Percentiles rank a stretch among this genome's conserved stretches.
Evolutionary conservation across 2,888 invertebrate genomes (phyloP).

Genomic region (Gymnosoma rotundatum): DNA sequence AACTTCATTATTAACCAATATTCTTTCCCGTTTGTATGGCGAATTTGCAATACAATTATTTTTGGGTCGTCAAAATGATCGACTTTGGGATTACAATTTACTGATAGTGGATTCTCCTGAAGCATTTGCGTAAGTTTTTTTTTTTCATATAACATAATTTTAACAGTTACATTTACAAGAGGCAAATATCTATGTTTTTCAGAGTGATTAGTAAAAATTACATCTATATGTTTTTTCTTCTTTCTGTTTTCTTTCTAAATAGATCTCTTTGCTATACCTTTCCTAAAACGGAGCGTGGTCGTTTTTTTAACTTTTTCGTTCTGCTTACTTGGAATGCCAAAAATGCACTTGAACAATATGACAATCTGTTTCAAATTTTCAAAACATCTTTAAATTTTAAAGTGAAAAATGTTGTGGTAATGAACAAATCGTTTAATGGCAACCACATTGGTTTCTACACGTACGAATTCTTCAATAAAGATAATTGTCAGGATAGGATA

Average conservation of each 20-base stretch:
- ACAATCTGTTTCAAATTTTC: slow-evolving; percentile 71
- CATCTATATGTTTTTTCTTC: not conserved
- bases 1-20: slow-evolving; percentile 67
- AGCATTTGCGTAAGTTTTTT: slow-evolving; percentile 74
- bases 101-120: slow-evolving; percentile 74
- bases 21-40: slow-evolving; percentile 69
- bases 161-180: too few relatives aligned
- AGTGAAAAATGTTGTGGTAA: slow-evolving; percentile 76
- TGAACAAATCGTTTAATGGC: slow-evolving; percentile 64
- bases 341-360: not conserved
- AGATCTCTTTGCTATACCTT: slow-evolving; percentile 71
- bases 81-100: slow-evolving; percentile 73
- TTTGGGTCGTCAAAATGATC: slow-evolving; percentile 66
- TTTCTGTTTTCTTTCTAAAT: not conserved
- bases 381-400: slow-evolving; percentile 67
- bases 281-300: slow-evolving; percentile 71
- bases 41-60: slow-evolving; percentile 73
- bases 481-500: slow-evolving; percentile 61
- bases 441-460: slow-evolving; percentile 67
- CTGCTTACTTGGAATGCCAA: slow-evolving; percentile 69
- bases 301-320: slow-evolving; percentile 75
- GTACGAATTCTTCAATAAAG: slow-evolving; percentile 53
- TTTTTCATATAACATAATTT: not conserved
- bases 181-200: too few relatives aligned
- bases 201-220: too few relatives aligned